Percentiles rank a stretch among this genome's conserved stretches.
Conservation (phyloP, 1,140 invertebrate genomes). For the Micrasema longulum region DNA sequence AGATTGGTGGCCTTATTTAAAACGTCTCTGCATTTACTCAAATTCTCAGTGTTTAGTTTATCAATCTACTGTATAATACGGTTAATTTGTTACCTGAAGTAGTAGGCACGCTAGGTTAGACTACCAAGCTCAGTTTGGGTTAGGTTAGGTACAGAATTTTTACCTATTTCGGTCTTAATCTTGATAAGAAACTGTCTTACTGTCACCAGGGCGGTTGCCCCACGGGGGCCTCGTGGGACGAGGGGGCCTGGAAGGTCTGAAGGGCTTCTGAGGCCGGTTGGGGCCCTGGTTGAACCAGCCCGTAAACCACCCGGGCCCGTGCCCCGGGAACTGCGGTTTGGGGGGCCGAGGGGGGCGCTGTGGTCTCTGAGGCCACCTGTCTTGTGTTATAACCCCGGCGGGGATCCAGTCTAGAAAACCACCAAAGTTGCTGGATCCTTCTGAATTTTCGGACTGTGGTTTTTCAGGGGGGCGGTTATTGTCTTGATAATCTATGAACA, state of each 20-base stretch:
- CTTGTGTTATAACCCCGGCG: conserved; percentile 28
- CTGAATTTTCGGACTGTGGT: not conserved
- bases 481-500: conserved; percentile 29
- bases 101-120: too few species aligned
- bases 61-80: not conserved
- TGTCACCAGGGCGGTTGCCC: conserved; percentile 23
- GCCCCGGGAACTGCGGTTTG: not conserved
- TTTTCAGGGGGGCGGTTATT: not conserved
- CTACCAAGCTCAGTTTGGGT: too few species aligned
- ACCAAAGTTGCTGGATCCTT: conserved; percentile 19
- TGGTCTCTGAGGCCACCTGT: conserved; percentile 34
- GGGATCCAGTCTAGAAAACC: conserved; percentile 43
- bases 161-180: conserved; percentile 29
- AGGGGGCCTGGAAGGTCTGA: conserved; percentile 33
- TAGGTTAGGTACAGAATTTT: not conserved
- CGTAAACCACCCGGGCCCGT: conserved; percentile 39
- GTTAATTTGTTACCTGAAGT: not conserved
- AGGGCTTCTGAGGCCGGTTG: too few species aligned
- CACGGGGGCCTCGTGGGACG: conserved; percentile 36
- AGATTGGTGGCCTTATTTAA: too few species aligned
- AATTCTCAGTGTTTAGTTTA: too few species aligned
- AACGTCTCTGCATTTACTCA: too few species aligned
- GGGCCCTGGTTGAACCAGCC: conserved; percentile 40
- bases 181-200: conserved; percentile 26
- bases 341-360: conserved; percentile 27